These are phyloP conservation scores for Paguma larvata DNA, from an alignment of 2,797 vertebrate genomes.

Conservation along the genomic window DNA sequence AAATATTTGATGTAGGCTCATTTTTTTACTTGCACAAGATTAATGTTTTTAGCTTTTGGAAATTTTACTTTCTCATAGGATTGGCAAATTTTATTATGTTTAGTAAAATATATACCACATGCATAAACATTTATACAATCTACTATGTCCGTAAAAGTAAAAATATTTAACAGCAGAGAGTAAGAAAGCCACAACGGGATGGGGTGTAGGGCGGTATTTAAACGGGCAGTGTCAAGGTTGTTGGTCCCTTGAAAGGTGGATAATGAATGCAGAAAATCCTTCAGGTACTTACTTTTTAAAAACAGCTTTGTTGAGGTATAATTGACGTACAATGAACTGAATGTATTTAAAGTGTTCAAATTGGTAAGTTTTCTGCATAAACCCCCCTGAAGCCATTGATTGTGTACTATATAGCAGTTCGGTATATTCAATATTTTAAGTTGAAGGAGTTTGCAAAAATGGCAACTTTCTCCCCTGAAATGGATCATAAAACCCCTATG, in stretches of 20 bases:
- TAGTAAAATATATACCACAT: neutral
- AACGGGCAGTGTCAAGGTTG: neutral
- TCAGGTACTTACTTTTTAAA: neutral
- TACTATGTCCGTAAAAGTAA: neutral
- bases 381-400: neutral
- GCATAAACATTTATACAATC: neutral
- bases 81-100: neutral
- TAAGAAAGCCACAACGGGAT: neutral
- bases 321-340: neutral
- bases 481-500: neutral
- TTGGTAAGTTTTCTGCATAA: neutral
- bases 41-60: conserved; percentile 11
- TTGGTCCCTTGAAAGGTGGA: neutral
- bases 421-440: neutral
- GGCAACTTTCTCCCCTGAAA: neutral
- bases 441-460: neutral
- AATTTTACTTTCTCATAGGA: neutral
- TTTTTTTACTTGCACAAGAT: neutral
- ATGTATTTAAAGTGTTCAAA: neutral
- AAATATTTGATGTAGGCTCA: neutral
- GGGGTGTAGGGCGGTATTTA: neutral
- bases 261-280: neutral
- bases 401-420: neutral
- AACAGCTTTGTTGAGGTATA: neutral
- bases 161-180: conserved; percentile 44